Evolutionary conservation across 1,140 invertebrate genomes (phyloP), one percentile per base, ranked within the genome.

Genomic region (Mycetomoellerius zeteki): DNA sequence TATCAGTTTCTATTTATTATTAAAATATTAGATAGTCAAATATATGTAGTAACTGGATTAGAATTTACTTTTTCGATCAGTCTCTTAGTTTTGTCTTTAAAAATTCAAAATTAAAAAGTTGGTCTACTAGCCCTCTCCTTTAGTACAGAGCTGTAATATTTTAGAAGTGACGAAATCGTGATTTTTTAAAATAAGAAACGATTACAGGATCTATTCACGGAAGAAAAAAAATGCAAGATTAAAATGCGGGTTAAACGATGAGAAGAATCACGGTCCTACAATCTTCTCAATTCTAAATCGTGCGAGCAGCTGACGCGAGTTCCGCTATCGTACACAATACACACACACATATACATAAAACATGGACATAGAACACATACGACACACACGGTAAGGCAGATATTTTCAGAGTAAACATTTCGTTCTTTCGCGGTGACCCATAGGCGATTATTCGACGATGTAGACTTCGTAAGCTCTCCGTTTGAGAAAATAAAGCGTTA

Each of bases 371-470:
- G 14, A 6, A 76, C 65, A 37, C 43, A 37, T 5, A 33, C n/a
- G 12, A 67, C 73, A 56, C 56, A 71, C 19, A 73, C 21, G 65
- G 27, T 37, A 62, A 37, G 43, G 27, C 58, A 60, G 87, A 86
- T 89, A 88, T 89, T 86, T 88, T 77, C 81, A 67, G 52, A 88
- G 87, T 69, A 89, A 88, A 89, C 81, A 75, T 69, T 84, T 60
- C 50, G 72, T 86, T 85, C 78, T 47, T 67, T 81, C 58, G 60
- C 37, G 56, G 56, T 43, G 62, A 54, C 2, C 86, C 73, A 86
- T 85, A 85, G 81, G 81, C 80, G 65, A 73, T 16, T 62, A 52
- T 85, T 78, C 82, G 82, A 77, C 62, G 72, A 78, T 65, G 82
- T 85, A 84, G 69, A 75, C 69, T 54, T 73, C 80, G 80, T 75